Conservation (phyloP, 2,113 vertebrate genomes). For the Guaruba guarouba region DNA sequence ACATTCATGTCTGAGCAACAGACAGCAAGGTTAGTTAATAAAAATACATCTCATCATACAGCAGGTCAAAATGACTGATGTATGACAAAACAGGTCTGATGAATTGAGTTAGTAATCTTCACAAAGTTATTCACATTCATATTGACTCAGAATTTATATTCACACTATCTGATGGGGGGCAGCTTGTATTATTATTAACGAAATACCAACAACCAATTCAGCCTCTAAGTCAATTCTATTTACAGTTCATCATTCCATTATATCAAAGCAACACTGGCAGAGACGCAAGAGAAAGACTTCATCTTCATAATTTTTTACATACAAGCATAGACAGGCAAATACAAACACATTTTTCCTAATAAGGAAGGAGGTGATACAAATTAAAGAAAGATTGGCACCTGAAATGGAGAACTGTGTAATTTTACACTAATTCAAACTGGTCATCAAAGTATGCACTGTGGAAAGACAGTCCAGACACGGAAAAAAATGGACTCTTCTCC, state of each 20-base stretch:
- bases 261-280: slow-evolving; percentile 53
- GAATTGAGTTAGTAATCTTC: slow-evolving; percentile 27
- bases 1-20: neutral
- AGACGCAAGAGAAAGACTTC: slow-evolving; percentile 11
- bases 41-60: slow-evolving; percentile 25
- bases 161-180: slow-evolving; percentile 32
- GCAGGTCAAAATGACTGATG: slow-evolving; percentile 37
- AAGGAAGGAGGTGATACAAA: neutral
- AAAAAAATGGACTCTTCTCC: neutral
- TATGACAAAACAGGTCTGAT: slow-evolving; percentile 22
- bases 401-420: neutral
- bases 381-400: neutral
- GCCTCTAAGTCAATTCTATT: slow-evolving; percentile 58
- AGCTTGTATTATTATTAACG: slow-evolving; percentile 48
- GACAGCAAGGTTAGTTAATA: slow-evolving; percentile 17
- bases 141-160: slow-evolving; percentile 47
- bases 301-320: slow-evolving; percentile 28
- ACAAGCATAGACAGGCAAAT: slow-evolving; percentile 45
- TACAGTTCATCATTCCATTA: slow-evolving; percentile 47
- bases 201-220: slow-evolving; percentile 60
- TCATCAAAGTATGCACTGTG: neutral
- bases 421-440: neutral
- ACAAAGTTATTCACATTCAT: slow-evolving; percentile 31
- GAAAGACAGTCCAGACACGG: neutral
- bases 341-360: slow-evolving; percentile 16